Percentiles rank a stretch among this genome's conserved stretches.
Evolutionary conservation across 2,113 vertebrate species (phyloP).

Genomic region (Thinocorus orbignyianus): DNA sequence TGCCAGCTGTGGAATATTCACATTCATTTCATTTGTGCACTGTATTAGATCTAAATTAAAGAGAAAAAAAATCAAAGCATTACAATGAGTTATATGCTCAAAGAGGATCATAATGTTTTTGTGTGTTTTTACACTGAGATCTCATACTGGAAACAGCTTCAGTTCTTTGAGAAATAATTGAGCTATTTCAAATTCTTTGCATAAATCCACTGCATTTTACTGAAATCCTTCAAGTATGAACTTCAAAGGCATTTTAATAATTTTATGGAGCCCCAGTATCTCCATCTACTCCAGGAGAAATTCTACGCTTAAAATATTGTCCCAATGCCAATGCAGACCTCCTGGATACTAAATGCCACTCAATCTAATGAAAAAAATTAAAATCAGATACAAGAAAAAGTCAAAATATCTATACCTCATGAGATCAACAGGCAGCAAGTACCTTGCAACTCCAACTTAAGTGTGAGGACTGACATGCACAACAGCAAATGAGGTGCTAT

Average conservation of each 20-base stretch:
- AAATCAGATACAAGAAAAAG: not conserved
- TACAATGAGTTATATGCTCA: not conserved
- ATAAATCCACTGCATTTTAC: not conserved
- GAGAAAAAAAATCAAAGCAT: slow-evolving; percentile 3
- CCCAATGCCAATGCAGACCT: not conserved
- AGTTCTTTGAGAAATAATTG: not conserved
- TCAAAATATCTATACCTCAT: not conserved
- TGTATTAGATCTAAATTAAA: slow-evolving; percentile 87
- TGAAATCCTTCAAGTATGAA: not conserved
- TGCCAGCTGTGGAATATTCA: slow-evolving; percentile 90
- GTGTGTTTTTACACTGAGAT: not conserved
- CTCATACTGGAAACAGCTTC: not conserved
- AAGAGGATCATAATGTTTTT: not conserved
- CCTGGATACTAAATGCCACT: not conserved
- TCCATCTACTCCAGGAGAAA: not conserved
- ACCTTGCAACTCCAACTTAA: fast-evolving
- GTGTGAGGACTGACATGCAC: not conserved
- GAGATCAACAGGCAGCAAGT: not conserved
- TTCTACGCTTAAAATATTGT: not conserved
- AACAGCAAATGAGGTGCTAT: not conserved
- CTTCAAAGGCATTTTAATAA: not conserved
- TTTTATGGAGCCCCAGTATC: not conserved
- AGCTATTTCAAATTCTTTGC: not conserved
- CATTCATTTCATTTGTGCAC: slow-evolving; percentile 94
- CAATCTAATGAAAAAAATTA: not conserved